A percentile compares a stretch with the other conserved stretches of the same genome.
Conservation (phyloP, 2,113 vertebrate genomes). For the Hystrix cristata region DNA sequence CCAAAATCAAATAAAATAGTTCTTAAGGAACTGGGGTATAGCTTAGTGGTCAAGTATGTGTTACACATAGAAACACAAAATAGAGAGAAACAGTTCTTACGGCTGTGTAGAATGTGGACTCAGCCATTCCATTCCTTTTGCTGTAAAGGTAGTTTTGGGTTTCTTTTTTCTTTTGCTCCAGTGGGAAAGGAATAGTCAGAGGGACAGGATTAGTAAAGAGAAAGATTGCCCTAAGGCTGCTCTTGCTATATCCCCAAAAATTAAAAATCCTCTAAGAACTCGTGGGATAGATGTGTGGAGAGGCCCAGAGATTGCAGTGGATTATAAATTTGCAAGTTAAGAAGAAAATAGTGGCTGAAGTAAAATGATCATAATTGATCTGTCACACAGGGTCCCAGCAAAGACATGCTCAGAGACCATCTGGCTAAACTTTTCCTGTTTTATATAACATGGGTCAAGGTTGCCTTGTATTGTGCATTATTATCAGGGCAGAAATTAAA, state of each 20-base stretch:
- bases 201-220: background rate
- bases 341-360: background rate
- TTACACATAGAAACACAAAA: background rate
- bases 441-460: background rate
- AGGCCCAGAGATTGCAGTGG: background rate
- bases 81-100: background rate
- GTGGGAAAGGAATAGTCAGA: background rate
- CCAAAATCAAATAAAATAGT: background rate
- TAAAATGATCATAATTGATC: background rate
- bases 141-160: background rate
- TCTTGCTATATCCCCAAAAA: background rate
- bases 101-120: background rate
- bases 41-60: background rate
- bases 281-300: background rate
- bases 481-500: background rate
- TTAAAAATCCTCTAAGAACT: background rate
- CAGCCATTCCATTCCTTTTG: conserved; percentile 1
- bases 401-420: background rate
- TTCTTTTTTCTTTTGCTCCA: background rate
- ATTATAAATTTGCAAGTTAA: background rate
- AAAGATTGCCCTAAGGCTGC: background rate
- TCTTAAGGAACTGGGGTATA: background rate
- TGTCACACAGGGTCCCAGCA: background rate
- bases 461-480: background rate
- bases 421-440: background rate